Evolutionary conservation across 1,140 invertebrate genomes (phyloP).

Genomic region (Cherax quadricarinatus): DNA sequence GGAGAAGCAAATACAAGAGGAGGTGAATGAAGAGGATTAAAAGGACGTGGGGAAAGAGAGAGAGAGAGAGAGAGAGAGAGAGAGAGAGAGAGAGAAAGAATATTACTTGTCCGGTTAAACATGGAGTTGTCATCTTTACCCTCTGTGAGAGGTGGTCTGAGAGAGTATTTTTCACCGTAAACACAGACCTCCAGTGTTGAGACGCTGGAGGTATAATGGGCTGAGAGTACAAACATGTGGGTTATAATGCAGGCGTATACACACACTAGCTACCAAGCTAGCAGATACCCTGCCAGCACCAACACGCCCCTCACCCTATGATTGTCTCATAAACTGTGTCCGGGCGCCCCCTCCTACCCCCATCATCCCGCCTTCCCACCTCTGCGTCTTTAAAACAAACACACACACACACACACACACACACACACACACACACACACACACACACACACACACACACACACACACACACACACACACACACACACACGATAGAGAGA

Average conservation of each 20-base stretch:
- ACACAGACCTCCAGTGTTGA: neutral
- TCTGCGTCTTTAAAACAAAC: neutral
- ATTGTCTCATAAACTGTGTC: neutral
- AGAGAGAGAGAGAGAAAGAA: neutral
- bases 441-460: no score
- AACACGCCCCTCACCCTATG: neutral
- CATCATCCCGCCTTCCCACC: neutral
- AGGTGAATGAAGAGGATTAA: neutral
- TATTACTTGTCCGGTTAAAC: no score
- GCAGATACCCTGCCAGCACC: neutral
- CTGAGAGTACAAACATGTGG: neutral
- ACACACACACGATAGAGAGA: neutral
- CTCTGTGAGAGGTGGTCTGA: no score
- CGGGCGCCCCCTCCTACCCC: neutral
- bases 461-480: neutral
- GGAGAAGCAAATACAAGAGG: no score
- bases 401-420: no score
- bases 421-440: no score
- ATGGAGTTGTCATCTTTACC: no score
- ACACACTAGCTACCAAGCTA: neutral
- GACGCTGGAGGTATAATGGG: neutral
- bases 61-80: neutral
- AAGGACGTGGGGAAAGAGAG: neutral
- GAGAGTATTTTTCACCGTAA: neutral
- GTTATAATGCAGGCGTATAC: neutral